phyloP scores from a whole-genome alignment of 2,797 vertebrate species.

The Mormyrus hasselquistii region DNA sequence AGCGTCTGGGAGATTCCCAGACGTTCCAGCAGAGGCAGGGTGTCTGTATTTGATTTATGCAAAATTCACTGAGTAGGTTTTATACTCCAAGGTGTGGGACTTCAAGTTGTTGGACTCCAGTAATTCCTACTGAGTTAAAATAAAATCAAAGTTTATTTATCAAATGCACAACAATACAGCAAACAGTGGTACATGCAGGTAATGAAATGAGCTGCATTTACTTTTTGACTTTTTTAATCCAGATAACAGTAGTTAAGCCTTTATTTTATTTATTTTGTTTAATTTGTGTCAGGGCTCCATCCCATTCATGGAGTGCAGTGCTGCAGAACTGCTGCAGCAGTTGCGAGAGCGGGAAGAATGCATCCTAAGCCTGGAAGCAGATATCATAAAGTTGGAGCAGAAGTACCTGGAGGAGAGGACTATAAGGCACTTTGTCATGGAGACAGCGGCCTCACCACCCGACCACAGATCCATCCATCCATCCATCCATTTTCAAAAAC shows the following conservation, averaged over 20 bases:
- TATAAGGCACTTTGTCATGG: slow-evolving; percentile 97
- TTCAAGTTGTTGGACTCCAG: not conserved
- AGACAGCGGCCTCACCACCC: slow-evolving; percentile 81
- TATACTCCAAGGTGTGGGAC: not conserved
- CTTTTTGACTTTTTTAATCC: no score
- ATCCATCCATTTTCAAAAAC: no score
- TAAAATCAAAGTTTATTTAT: no score
- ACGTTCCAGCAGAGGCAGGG: no score
- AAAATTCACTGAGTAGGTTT: not conserved
- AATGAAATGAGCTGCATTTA: no score
- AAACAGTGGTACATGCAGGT: no score
- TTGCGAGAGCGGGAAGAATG: slow-evolving; percentile 85
- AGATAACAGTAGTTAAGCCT: not conserved
- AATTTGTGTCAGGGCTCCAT: slow-evolving; percentile 43
- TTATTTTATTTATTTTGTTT: not conserved
- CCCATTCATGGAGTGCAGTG: slow-evolving; percentile 51
- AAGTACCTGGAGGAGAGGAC: slow-evolving; percentile 95
- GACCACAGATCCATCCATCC: no score
- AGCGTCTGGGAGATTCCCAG: no score
- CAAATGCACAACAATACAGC: no score
- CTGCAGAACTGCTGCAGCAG: slow-evolving; percentile 69
- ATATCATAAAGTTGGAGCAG: slow-evolving; percentile 97
- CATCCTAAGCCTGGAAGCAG: slow-evolving; percentile 85
- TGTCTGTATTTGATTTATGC: not conserved
- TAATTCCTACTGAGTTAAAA: not conserved